Percentiles rank a stretch among this genome's conserved stretches.
Evolutionary conservation across 2,113 vertebrate genomes (phyloP).

Genomic region (Epinephelus cyanopodus): DNA sequence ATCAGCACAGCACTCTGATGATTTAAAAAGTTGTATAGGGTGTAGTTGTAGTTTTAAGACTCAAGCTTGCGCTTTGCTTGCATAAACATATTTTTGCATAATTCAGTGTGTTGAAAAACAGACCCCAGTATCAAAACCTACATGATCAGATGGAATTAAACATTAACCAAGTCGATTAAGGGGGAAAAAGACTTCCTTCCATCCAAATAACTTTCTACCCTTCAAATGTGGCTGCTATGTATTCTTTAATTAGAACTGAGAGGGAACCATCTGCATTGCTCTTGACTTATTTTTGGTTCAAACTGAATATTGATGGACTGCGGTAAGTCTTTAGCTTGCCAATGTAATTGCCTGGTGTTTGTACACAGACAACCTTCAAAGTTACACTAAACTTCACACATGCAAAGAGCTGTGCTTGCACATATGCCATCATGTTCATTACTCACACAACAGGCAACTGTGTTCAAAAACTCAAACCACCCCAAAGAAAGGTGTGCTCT

Average conservation of each 20-base stretch:
- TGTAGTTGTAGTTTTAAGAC: not conserved
- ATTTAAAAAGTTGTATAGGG: too few species aligned
- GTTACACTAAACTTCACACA: not conserved
- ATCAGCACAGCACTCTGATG: too few species aligned
- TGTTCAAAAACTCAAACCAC: not conserved
- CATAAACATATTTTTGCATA: constrained; percentile 25
- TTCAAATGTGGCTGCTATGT: constrained; percentile 3
- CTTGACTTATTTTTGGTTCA: constrained; percentile 3
- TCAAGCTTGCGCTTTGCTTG: not conserved
- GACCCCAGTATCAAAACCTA: constrained; percentile 20
- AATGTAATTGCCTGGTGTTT: not conserved
- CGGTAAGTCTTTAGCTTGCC: constrained; percentile 4
- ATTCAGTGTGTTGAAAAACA: constrained; percentile 21
- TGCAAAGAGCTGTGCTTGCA: not conserved
- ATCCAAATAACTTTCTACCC: not conserved
- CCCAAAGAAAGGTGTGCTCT: not conserved
- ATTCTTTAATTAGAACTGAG: constrained; percentile 34
- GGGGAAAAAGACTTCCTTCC: not conserved
- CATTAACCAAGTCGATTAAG: constrained; percentile 28
- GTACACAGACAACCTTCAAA: not conserved
- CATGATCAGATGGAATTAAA: constrained; percentile 40
- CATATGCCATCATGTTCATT: not conserved
- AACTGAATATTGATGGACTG: constrained; percentile 17
- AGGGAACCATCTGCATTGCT: constrained; percentile 1
- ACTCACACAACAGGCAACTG: not conserved